Conservation (phyloP, 2,888 invertebrate genomes). For the Toxonevra muliebris region DNA sequence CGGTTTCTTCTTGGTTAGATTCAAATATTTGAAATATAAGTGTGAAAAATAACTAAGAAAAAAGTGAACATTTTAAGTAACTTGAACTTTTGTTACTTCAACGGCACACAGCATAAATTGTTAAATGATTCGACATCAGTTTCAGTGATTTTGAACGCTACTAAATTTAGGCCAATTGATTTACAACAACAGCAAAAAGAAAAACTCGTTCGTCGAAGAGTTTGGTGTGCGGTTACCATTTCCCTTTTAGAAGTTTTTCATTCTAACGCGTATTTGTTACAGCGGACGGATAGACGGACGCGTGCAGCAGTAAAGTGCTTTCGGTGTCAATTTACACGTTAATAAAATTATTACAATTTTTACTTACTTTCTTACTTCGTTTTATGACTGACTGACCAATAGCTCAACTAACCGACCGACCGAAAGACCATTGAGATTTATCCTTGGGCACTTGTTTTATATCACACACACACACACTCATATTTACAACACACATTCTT, state of each 20-base stretch:
- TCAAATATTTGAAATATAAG: neutral
- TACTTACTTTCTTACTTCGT: neutral
- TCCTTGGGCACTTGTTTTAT: neutral
- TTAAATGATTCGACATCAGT: neutral
- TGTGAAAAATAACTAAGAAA: no score
- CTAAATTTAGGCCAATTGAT: no score
- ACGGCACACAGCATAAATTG: neutral
- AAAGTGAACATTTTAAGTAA: neutral
- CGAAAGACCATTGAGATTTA: neutral
- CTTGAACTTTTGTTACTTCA: neutral
- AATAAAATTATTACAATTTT: conserved; percentile 30
- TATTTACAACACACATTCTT: conserved; percentile 1
- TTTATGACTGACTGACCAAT: neutral
- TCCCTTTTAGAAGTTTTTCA: no score
- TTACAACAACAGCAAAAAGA: no score
- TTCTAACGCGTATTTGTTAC: no score
- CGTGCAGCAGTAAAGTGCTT: neutral
- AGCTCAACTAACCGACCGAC: no score
- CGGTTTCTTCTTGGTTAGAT: conserved; percentile 13
- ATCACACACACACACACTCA: conserved; percentile 4
- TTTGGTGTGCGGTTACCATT: no score
- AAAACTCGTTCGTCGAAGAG: no score
- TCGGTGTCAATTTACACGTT: conserved; percentile 29
- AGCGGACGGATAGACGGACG: neutral
- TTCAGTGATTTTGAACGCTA: no score